Percentiles rank a stretch among this genome's conserved stretches.
These are phyloP conservation scores for Eustalomyia histrio DNA, from an alignment of 2,888 invertebrate species.

Conservation along the genomic window DNA sequence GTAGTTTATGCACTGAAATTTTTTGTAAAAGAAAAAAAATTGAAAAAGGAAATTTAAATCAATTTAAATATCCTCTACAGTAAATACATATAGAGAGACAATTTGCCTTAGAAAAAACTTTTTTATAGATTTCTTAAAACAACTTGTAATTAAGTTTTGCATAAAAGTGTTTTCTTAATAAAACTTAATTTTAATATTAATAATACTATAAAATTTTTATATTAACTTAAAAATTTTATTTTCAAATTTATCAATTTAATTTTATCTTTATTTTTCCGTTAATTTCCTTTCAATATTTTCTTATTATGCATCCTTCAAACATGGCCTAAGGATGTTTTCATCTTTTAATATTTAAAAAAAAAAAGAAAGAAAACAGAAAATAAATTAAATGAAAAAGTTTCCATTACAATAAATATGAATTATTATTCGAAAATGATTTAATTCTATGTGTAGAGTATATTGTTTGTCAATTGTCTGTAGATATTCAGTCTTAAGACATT, in stretches of 20 bases:
- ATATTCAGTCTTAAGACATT: neutral
- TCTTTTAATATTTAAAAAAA: conserved; percentile 8
- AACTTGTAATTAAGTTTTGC: too few species aligned
- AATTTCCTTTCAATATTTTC: conserved; percentile 15
- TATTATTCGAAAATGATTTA: conserved; percentile 58
- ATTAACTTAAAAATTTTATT: too few species aligned
- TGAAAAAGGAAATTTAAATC: neutral
- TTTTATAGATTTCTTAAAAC: too few species aligned
- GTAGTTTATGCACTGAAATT: neutral
- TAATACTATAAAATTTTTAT: too few species aligned
- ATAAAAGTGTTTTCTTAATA: too few species aligned
- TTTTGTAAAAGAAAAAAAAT: neutral
- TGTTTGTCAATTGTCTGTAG: conserved; percentile 52
- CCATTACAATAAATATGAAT: conserved; percentile 63
- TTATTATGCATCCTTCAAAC: conserved; percentile 29
- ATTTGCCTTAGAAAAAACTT: too few species aligned
- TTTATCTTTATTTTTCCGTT: conserved; percentile 26
- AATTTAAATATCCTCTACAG: too few species aligned
- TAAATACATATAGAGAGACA: too few species aligned
- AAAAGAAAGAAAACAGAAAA: conserved; percentile 4
- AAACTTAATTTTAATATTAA: too few species aligned
- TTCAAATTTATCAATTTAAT: conserved; percentile 14
- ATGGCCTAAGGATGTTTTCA: conserved; percentile 49
- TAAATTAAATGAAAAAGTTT: conserved; percentile 44
- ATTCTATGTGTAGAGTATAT: conserved; percentile 33